Evolutionary conservation across 2,113 vertebrate genomes (phyloP), one percentile per base, ranked within the genome.

Genomic region (Megaleporinus macrocephalus): DNA sequence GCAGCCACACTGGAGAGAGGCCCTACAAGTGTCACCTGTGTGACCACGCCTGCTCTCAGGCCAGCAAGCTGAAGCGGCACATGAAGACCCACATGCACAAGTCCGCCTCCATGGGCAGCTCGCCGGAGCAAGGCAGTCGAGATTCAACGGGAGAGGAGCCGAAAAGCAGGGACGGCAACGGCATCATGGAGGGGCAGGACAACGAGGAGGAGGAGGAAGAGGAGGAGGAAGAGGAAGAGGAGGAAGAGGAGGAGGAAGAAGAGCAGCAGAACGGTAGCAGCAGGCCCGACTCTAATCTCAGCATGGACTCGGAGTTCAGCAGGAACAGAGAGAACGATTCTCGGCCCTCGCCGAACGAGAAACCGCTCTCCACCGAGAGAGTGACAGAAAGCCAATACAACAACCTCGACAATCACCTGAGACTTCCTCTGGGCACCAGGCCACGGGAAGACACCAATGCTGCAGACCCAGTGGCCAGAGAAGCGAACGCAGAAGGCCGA

Each of bases 1-100:
- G 98, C 85, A 99, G 98, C 90, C 98, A 99, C 93, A 99, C 98
- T 5, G 98, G 98, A 66, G 98, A 99, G 92, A 96, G 98, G 93
- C 98, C 98, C 83, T 99, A 99, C 92, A 99, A 99, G 91, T 99
- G 98, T 90, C 98, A 98, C 90, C 94, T 99, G 88, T 99, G 98
- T 87, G 98, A 99, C 89, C 98, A 99, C 0, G 98, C 98, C 86
- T 99, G 98, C 91, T 99, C 98, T 80, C 98, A 99, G 92, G 98
- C 98, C 90, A 99, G 97, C 95, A 99, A 99, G 91, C 95, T 99
- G 80, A 99, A 99, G 92, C 96, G 98, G 88, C 98, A 99, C 95
- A 99, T 99, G 98, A 99, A 99, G 94, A 99, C 98, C 0, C 98
- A 99, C 94, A 97, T 98, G 96, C 97, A 99, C 95, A 98, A 98